Base-by-base conservation (phyloP, 2,797 vertebrate species). In the Microctenopoma stevenorrisi region DNA sequence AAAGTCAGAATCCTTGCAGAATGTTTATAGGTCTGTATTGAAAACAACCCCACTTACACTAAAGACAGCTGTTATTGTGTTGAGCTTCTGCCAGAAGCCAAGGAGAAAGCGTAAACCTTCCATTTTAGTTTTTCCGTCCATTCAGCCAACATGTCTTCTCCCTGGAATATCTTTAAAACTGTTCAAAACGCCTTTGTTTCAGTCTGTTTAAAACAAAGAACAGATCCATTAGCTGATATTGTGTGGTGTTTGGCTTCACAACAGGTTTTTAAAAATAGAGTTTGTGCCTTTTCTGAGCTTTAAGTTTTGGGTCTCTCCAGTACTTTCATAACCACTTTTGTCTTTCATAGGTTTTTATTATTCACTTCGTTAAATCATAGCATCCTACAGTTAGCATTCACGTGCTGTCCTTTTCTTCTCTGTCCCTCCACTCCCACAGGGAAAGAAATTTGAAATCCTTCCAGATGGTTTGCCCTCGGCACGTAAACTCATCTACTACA, bases 391-490 rank as follows among this genome's bases (percentile, higher is more conserved):
- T 72, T 30, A 70, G 7, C 51, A 11, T 62, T 51, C 18, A 26
- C 28, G 42, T 38, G 26, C 47, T 26, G 0, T 48, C 26, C 9
- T 72, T 47, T 35, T 52, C 65, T 33, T 18, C 15, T 56, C n/a
- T 22, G 26, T 57, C 18, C 53, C 53, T n/a, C 22, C n/a, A 0
- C 15, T 60, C 38, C 78, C 18, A 0, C 78, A 99, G 98, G 98
- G 98, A 5, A 99, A 99, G 92, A 97, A 96, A 90, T 99, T 99
- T 88, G 97, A 99, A 87, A 98, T 99, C 90, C 93, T 99, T 54
- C 98, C 97, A 0, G 98, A 99, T 0, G 98, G 98, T 15, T 86
- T 99, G 70, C 98, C 98, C 35, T 99, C 97, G 0, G 98, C 98
- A 51, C 93, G 97, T 49, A 99, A 99, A 71, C 95, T 99, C 80